Conservation (phyloP, 2,113 vertebrate genomes). For the Pygoscelis adeliae region DNA sequence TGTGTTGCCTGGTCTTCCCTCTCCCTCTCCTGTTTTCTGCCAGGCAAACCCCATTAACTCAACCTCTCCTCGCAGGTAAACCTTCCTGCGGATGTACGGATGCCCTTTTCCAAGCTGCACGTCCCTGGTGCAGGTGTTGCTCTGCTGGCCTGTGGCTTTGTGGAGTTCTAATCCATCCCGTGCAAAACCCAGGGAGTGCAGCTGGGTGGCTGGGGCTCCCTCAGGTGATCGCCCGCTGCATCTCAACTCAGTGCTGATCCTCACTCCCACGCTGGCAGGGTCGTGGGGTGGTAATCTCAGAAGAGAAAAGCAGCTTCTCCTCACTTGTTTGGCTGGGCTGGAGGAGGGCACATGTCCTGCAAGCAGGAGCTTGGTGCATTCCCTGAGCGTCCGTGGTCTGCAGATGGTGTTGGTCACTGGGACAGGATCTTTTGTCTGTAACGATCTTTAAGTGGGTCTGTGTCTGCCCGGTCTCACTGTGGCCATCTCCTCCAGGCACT, state of each 20-base stretch:
- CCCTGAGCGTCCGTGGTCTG: neutral
- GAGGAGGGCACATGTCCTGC: neutral
- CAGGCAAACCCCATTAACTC: neutral
- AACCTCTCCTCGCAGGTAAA: neutral
- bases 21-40: neutral
- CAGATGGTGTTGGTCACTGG: neutral
- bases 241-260: neutral
- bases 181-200: neutral
- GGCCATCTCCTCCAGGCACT: neutral
- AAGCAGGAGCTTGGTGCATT: neutral
- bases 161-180: neutral
- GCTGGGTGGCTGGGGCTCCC: neutral
- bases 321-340: neutral
- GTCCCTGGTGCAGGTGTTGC: neutral
- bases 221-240: neutral
- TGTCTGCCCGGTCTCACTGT: neutral
- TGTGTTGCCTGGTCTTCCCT: neutral
- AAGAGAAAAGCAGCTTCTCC: neutral
- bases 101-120: neutral
- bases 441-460: neutral
- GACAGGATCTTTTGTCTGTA: neutral
- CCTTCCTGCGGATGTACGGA: accelerated
- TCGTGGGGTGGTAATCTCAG: neutral
- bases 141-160: neutral
- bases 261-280: neutral